Evolutionary conservation across 1,140 invertebrate genomes (phyloP).

Genomic region (Drosophila azteca): DNA sequence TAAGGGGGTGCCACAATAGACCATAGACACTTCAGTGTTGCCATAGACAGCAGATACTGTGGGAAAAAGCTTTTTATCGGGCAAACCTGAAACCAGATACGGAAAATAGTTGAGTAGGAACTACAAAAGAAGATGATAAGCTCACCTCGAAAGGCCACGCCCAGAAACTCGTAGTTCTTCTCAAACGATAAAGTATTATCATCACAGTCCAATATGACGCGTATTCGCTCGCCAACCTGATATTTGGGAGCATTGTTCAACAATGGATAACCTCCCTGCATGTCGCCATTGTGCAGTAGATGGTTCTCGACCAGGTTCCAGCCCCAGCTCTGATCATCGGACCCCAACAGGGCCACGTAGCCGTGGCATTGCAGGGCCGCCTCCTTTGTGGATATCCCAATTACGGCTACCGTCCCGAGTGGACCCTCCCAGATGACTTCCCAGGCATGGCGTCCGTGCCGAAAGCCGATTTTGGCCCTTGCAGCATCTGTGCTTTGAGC

Average conservation of each 20-base stretch:
- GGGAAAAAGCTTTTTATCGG: conserved; percentile 96
- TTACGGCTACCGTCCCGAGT: conserved; percentile 96
- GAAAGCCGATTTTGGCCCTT: conserved; percentile 96
- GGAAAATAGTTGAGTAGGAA: conserved; percentile 8
- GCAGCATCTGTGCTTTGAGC: conserved; percentile 99
- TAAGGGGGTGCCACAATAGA: conserved; percentile 97
- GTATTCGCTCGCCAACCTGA: conserved; percentile 98
- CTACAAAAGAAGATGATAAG: neutral
- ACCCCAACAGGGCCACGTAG: conserved; percentile 96
- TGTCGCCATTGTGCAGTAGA: conserved; percentile 97
- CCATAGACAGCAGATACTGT: conserved; percentile 99
- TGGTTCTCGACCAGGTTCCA: conserved; percentile 99
- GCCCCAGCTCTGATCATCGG: conserved; percentile 98
- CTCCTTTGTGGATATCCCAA: conserved; percentile 97
- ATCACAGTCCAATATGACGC: conserved; percentile 98
- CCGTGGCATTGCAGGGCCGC: conserved; percentile 95
- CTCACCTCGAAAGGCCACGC: conserved; percentile 97
- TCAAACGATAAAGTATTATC: conserved; percentile 98
- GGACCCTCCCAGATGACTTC: conserved; percentile 99
- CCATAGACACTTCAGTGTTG: conserved; percentile 99
- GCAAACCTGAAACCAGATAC: conserved; percentile 89
- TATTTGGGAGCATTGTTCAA: conserved; percentile 99
- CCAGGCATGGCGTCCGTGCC: conserved; percentile 97
- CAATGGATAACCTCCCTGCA: conserved; percentile 96
- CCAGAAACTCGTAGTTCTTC: conserved; percentile 99